Evolutionary conservation across 2,113 vertebrate genomes (phyloP), one percentile per base, ranked within the genome.

Genomic region (Poicephalus meyeri): DNA sequence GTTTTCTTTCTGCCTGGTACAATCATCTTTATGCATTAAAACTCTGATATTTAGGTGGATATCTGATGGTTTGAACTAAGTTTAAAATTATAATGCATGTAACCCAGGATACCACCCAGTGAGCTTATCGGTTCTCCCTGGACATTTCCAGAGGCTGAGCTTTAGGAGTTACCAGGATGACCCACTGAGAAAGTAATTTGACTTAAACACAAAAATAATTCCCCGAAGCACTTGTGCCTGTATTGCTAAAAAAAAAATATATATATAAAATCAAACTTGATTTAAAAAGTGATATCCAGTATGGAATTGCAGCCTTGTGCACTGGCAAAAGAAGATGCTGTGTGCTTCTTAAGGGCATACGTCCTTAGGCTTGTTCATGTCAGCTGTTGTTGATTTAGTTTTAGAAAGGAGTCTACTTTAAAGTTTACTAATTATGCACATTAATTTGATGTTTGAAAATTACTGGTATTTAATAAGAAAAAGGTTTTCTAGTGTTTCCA

Each of bases 121-220:
- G 2, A 4, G 8, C 19, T 76, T 11, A 3, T 37, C 5, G 37
- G 29, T 64, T 86, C 53, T 73, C 1, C 0, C 18, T 63, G 41
- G n/a, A 73, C 24, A 78, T 56, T 29, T 73, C 61, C 81, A 76
- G 26, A 88, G 23, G 13, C 0, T 81, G 47, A 85, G 52, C 15
- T 68, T 87, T 66, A 80, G 10, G 49, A 52, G 4, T 49, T 52
- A 52, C 11, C 10, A 66, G 77, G 18, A 50, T 53, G 17, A 52
- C 7, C 17, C 24, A 11, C 2, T 37, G 37, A 56, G 37, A 90
- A 82, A 80, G n/a, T 18, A 21, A 14, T 80, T 72, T 10, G 2
- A 56, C 12, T 69, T 60, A 19, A 89, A 68, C 19, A n/a, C 18
- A 68, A 6, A 47, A 11, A 7, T 16, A 24, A 18, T 10, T 1